A percentile compares a stretch with the other conserved stretches of the same genome.
Conservation (phyloP, 1,140 invertebrate genomes). For the Lordiphosa stackelbergi region DNA sequence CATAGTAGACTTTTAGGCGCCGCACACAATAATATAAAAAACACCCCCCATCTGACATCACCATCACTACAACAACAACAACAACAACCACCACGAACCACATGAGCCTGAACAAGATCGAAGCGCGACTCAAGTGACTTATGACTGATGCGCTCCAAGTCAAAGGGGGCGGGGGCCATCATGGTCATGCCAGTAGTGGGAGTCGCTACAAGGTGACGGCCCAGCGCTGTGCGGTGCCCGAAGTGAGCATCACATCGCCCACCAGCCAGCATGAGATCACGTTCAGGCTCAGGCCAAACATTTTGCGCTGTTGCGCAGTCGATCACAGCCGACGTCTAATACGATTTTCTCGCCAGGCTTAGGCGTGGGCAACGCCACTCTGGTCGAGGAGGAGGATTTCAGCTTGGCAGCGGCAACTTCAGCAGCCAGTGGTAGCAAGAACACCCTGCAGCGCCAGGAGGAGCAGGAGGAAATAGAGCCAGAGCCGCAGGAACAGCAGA, state of each 20-base stretch:
- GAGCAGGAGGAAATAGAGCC: slow-evolving; percentile 48
- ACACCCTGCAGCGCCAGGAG: slow-evolving; percentile 62
- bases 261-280: slow-evolving; percentile 42
- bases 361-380: slow-evolving; percentile 55
- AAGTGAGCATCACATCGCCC: slow-evolving; percentile 76
- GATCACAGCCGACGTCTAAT: slow-evolving; percentile 70
- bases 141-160: slow-evolving; percentile 76
- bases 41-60: slow-evolving; percentile 17
- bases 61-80: slow-evolving; percentile 38
- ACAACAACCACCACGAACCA: slow-evolving; percentile 56
- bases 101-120: slow-evolving; percentile 75
- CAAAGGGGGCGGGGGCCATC: slow-evolving; percentile 50
- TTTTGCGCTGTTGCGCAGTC: slow-evolving; percentile 64
- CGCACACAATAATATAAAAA: slow-evolving; percentile 45
- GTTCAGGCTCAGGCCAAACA: slow-evolving; percentile 57
- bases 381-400: slow-evolving; percentile 75
- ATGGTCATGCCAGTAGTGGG: slow-evolving; percentile 60
- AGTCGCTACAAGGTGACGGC: slow-evolving; percentile 75
- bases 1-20: slow-evolving; percentile 66
- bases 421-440: slow-evolving; percentile 37
- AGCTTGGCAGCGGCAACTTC: slow-evolving; percentile 61
- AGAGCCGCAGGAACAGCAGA: slow-evolving; percentile 33
- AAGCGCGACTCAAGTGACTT: slow-evolving; percentile 76
- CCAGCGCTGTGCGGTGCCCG: slow-evolving; percentile 65
- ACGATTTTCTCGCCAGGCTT: slow-evolving; percentile 75